A percentile compares a stretch with the other conserved stretches of the same genome.
Evolutionary conservation across 2,888 invertebrate species (phyloP).

Genomic region (Halocaridina rubra): DNA sequence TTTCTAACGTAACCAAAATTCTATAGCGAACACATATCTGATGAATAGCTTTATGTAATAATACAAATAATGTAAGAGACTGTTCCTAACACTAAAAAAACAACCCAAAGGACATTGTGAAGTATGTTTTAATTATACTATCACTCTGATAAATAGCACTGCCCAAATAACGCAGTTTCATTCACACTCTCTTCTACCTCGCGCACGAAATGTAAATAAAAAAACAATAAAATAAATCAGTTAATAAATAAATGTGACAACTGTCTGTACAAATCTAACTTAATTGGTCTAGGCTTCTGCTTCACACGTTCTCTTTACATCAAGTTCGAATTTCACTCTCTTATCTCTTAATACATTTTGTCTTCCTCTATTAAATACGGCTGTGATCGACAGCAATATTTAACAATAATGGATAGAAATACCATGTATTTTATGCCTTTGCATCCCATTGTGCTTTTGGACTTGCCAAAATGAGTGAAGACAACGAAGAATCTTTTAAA

Average conservation of each 20-base stretch:
- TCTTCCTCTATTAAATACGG: background rate
- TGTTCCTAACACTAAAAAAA: too few species aligned
- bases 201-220: background rate
- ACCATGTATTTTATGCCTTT: slow-evolving; percentile 34
- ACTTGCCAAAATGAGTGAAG: too few species aligned
- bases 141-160: slow-evolving; percentile 18
- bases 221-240: too few species aligned
- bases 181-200: slow-evolving; percentile 5
- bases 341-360: slow-evolving; percentile 5
- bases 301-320: background rate
- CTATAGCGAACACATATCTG: too few species aligned
- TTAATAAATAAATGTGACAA: slow-evolving; percentile 6
- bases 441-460: slow-evolving; percentile 47
- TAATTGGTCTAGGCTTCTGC: slow-evolving; percentile 2
- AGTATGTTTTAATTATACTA: too few species aligned
- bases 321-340: background rate
- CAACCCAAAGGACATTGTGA: too few species aligned
- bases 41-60: too few species aligned
- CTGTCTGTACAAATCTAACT: too few species aligned
- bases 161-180: slow-evolving; percentile 10
- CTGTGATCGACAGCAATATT: background rate
- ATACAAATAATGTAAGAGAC: too few species aligned
- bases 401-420: slow-evolving; percentile 9
- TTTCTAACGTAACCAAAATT: too few species aligned
- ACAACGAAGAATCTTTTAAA: too few species aligned